These are phyloP conservation scores for Akabosia matsudoensis DNA, from an alignment of 1,140 invertebrate species.

Conservation along the genomic window DNA sequence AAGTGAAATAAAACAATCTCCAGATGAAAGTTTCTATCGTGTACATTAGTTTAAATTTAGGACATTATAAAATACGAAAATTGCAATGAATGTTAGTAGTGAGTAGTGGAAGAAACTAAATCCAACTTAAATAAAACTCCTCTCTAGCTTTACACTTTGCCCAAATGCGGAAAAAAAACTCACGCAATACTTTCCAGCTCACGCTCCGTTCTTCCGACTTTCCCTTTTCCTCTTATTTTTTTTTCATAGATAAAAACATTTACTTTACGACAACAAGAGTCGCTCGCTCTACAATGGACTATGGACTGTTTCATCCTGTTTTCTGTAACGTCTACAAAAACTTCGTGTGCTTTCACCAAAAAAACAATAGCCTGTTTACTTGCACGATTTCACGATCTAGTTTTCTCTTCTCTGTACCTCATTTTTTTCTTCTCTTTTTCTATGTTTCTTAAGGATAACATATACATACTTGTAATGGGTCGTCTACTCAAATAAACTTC, in stretches of 20 bases:
- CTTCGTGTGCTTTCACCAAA: no score
- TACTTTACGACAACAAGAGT: neutral
- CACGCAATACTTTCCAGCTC: neutral
- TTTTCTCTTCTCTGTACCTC: neutral
- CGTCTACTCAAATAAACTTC: conserved; percentile 1
- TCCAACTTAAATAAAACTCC: no score
- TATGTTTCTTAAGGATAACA: neutral
- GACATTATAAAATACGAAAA: no score
- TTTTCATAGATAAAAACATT: conserved; percentile 2
- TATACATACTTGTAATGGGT: conserved; percentile 4
- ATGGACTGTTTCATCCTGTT: neutral
- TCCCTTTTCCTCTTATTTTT: neutral
- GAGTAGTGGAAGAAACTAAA: no score
- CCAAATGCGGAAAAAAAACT: no score
- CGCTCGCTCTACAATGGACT: neutral
- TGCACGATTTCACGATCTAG: neutral
- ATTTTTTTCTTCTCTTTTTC: neutral
- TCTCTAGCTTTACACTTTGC: no score
- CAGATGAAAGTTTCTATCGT: no score
- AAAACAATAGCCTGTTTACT: neutral
- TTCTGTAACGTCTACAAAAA: no score
- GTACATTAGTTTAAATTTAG: no score
- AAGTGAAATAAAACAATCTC: no score
- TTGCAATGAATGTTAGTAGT: no score
- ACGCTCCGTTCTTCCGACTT: neutral